Evolutionary conservation across 1,140 invertebrate species (phyloP), one percentile per base, ranked within the genome.

Genomic region (Drosophila mojavensis): DNA sequence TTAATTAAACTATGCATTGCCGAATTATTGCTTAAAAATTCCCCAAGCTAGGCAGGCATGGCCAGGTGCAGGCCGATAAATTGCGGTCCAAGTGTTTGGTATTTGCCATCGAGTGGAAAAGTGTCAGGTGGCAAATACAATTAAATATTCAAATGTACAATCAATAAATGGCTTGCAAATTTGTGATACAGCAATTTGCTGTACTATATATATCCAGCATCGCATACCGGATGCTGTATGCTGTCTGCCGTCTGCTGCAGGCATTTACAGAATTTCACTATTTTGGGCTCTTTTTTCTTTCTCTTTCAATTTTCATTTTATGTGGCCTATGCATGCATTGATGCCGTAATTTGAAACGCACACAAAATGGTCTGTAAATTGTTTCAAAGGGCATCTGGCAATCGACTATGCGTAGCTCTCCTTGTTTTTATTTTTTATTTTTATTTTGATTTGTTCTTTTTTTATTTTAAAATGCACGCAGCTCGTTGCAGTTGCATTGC

Each of bases 141-240:
- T 88, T 80, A 89, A 88, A 89, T 88, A 88, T 88, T 88, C 72
- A 88, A 89, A 88, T 88, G 79, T 39, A 69, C 77, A 83, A 89
- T 88, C 83, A 88, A 88, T 83, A 83, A 88, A 89, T 59, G 54
- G 33, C 53, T 43, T 36, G 26, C 10, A 64, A 64, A 62, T 64
- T 70, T 70, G 54, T 41, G 62, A 59, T 75, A 53, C 54, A 59
- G 39, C 72, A 75, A 70, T 75, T 75, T 64, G 58, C 15, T 20
- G 9, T 47, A 10, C 28, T n/a, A 51, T 33, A 53, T 7, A 41
- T 41, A 48, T 51, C 24, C 48, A 10, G 26, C 24, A 51, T 20
- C 1, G 20, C 11, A 28, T 26, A 24, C 26, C 24, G n/a, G 13
- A 5, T n/a, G 20, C 17, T 17, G n/a, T 36, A 58, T 39, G 68